Conservation (phyloP, 2,888 invertebrate genomes). For the Amiota minor region DNA sequence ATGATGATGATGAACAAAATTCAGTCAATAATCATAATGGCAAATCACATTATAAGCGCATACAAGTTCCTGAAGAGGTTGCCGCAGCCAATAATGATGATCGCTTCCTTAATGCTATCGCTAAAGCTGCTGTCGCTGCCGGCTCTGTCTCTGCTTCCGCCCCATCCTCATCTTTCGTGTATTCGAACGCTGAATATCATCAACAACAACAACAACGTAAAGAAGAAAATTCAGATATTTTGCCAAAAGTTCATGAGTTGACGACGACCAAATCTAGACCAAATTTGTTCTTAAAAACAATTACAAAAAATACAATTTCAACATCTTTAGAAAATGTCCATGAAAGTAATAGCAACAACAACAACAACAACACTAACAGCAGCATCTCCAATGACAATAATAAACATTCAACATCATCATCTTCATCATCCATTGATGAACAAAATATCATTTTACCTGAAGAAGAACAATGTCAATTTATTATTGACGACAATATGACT, state of each 20-base stretch:
- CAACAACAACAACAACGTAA: slow-evolving; percentile 36
- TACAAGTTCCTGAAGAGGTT: too few species aligned
- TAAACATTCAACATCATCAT: neutral
- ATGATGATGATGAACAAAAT: too few species aligned
- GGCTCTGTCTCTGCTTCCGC: too few species aligned
- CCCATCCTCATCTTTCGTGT: slow-evolving; percentile 8
- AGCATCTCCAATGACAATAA: slow-evolving; percentile 30
- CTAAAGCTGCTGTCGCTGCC: neutral
- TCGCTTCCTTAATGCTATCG: neutral
- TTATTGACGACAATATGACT: too few species aligned
- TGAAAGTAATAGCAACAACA: slow-evolving; percentile 25
- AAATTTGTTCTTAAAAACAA: slow-evolving; percentile 29
- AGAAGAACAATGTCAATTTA: too few species aligned
- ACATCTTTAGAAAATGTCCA: slow-evolving; percentile 40
- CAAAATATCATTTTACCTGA: too few species aligned
- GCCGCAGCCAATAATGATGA: neutral
- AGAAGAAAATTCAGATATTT: slow-evolving; percentile 60
- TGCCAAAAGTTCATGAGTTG: slow-evolving; percentile 67
- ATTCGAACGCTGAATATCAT: slow-evolving; percentile 35
- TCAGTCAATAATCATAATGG: too few species aligned
- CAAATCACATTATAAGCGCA: too few species aligned
- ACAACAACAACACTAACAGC: slow-evolving; percentile 32
- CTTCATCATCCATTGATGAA: too few species aligned
- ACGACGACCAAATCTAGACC: slow-evolving; percentile 42
- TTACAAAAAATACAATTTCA: slow-evolving; percentile 25